A percentile compares a stretch with the other conserved stretches of the same genome.
These are phyloP conservation scores for Cathartes aura DNA, from an alignment of 2,113 vertebrate species.

Conservation along the genomic window DNA sequence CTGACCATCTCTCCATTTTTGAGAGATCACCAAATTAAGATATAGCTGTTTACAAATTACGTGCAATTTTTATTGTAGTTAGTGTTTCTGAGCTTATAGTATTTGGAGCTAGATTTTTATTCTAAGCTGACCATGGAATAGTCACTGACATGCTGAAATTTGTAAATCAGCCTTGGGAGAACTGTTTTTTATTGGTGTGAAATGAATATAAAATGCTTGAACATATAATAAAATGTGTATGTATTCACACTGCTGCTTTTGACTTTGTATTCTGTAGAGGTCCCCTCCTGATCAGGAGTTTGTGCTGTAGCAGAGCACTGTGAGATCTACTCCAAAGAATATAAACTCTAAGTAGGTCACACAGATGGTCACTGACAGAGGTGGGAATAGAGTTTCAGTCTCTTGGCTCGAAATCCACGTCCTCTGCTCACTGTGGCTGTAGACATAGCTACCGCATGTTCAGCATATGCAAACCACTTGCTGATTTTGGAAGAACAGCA, in stretches of 20 bases:
- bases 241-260: not conserved
- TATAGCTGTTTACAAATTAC: not conserved
- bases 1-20: not conserved
- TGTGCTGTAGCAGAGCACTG: not conserved
- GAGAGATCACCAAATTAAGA: not conserved
- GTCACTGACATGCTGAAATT: not conserved
- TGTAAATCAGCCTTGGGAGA: not conserved
- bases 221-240: accelerated
- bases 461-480: slow-evolving; percentile 29
- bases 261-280: not conserved
- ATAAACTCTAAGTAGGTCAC: not conserved
- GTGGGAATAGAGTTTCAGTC: not conserved
- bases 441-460: not conserved
- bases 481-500: slow-evolving; percentile 16
- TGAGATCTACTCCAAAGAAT: not conserved
- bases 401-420: not conserved
- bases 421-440: not conserved
- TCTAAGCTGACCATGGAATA: not conserved
- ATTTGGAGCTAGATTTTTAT: not conserved
- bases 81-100: not conserved
- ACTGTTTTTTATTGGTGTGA: not conserved
- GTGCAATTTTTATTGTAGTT: not conserved
- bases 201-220: not conserved
- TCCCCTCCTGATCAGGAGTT: not conserved
- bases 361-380: slow-evolving; percentile 11